phyloP scores from a whole-genome alignment of 1,140 invertebrate species.

The Chelonus insularis region DNA sequence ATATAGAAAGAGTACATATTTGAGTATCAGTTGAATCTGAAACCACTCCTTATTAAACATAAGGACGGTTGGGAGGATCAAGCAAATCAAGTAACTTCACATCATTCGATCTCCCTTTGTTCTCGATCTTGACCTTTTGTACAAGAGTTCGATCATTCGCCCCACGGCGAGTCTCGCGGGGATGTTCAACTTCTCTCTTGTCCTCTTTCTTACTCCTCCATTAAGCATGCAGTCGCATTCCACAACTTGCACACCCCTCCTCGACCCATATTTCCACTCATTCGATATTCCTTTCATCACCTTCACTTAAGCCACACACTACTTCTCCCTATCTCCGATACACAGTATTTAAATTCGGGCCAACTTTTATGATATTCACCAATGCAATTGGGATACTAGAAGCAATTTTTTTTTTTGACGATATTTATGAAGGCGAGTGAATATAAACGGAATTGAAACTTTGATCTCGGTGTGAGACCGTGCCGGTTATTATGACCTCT shows the following conservation, averaged over 20 bases:
- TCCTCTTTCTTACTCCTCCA: background rate
- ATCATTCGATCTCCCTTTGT: conserved; percentile 26
- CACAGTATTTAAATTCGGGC: too few relatives aligned
- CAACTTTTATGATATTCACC: background rate
- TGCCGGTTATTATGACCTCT: conserved; percentile 11
- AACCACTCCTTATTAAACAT: too few relatives aligned
- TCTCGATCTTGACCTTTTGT: conserved; percentile 35
- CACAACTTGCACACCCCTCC: background rate
- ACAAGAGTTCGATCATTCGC: conserved; percentile 29
- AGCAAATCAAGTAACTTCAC: background rate
- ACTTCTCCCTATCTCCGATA: too few relatives aligned
- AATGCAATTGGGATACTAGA: too few relatives aligned
- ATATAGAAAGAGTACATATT: too few relatives aligned
- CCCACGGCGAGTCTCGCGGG: background rate
- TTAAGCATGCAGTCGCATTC: conserved; percentile 16
- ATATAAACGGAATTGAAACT: background rate
- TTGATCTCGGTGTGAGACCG: conserved; percentile 19
- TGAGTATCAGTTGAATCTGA: too few relatives aligned
- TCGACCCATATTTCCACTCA: conserved; percentile 12
- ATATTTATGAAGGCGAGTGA: conserved; percentile 7
- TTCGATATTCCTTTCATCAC: conserved; percentile 2
- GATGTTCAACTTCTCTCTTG: conserved; percentile 16
- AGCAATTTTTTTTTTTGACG: background rate
- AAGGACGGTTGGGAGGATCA: background rate
- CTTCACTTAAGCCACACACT: background rate